phyloP scores from a whole-genome alignment of 2,797 vertebrate genomes.

The Aeoliscus strigatus region DNA sequence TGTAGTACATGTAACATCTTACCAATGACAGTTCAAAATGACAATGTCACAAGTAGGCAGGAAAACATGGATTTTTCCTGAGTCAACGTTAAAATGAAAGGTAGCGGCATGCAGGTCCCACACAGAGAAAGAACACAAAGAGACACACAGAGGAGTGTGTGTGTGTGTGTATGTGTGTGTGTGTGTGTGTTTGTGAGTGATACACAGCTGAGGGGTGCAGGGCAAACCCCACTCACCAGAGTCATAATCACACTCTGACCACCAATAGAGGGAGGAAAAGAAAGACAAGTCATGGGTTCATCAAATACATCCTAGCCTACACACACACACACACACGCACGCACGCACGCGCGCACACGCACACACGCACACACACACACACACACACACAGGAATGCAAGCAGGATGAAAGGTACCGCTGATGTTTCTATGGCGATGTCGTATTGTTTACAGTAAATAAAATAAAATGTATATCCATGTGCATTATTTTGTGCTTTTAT shows the following conservation, averaged over 20 bases:
- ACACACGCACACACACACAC: constrained; percentile 13
- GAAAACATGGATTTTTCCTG: constrained; percentile 48
- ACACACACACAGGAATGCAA: constrained; percentile 24
- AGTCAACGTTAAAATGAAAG: constrained; percentile 43
- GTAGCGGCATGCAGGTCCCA: constrained; percentile 62
- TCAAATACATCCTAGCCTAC: constrained; percentile 47
- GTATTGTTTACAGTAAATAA: no score
- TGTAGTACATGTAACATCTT: constrained; percentile 25
- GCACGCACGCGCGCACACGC: constrained; percentile 40
- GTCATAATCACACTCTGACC: constrained; percentile 79
- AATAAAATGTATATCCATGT: no score
- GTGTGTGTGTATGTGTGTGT: constrained; percentile 13
- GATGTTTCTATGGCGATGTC: neutral
- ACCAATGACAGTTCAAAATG: constrained; percentile 32
- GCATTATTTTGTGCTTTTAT: no score
- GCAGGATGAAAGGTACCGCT: constrained; percentile 7
- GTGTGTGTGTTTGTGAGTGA: constrained; percentile 23
- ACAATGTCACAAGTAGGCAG: constrained; percentile 55
- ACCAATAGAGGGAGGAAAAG: constrained; percentile 73
- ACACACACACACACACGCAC: constrained; percentile 17
- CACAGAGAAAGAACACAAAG: constrained; percentile 55
- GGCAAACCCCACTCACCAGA: constrained; percentile 74
- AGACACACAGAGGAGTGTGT: constrained; percentile 48
- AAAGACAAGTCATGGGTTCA: constrained; percentile 72
- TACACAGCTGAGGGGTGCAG: constrained; percentile 53